phyloP scores from a whole-genome alignment of 37 sponge, comb jelly and placozoan species.

The Bolinopsis microptera region DNA sequence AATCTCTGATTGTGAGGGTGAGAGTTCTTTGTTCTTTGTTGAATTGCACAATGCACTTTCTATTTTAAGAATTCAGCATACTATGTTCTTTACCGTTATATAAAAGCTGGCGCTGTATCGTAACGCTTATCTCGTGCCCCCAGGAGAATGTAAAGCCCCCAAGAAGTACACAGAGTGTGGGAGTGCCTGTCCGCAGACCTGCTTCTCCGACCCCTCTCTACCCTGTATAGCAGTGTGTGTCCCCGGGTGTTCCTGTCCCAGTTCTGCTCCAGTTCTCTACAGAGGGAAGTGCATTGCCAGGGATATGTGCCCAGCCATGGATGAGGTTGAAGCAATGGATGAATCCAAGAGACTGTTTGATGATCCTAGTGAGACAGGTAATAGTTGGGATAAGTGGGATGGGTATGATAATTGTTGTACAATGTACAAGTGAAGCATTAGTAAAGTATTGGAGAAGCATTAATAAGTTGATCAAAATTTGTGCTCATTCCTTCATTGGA shows the following conservation, averaged over 20 bases:
- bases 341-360: neutral
- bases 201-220: neutral
- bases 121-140: too few relatives aligned
- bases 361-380: neutral
- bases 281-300: neutral
- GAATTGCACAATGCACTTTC: too few relatives aligned
- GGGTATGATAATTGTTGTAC: too few relatives aligned
- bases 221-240: neutral
- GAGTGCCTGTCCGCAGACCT: conserved; percentile 34
- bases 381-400: neutral
- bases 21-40: too few relatives aligned
- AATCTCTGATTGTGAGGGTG: conserved; percentile 32
- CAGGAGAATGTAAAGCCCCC: neutral
- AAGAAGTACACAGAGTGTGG: neutral
- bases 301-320: neutral
- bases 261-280: neutral
- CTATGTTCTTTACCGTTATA: too few relatives aligned
- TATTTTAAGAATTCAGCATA: too few relatives aligned
- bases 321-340: neutral
- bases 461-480: too few relatives aligned
- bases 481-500: too few relatives aligned
- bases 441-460: too few relatives aligned
- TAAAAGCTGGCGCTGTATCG: too few relatives aligned
- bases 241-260: conserved; percentile 27
- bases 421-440: too few relatives aligned